phyloP scores from a whole-genome alignment of 2,113 vertebrate genomes.

The Callorhinus ursinus region DNA sequence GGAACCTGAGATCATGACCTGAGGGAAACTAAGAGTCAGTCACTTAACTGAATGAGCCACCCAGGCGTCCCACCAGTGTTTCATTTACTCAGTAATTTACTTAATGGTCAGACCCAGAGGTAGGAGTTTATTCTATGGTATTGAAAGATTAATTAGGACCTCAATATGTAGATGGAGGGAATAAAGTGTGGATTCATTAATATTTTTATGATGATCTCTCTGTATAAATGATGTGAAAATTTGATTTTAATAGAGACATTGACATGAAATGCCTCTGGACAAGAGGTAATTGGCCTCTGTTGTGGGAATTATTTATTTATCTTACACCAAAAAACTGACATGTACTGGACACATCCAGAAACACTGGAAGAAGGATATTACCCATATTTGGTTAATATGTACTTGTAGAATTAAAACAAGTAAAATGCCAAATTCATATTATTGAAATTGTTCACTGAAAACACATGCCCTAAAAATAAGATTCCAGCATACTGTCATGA shows the following conservation, averaged over 20 bases:
- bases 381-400: not conserved
- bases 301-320: not conserved
- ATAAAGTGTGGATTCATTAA: not conserved
- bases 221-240: not conserved
- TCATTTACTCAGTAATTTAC: not conserved
- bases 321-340: not conserved
- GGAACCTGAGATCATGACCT: not conserved
- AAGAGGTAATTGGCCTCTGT: not conserved
- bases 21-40: not conserved
- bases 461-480: not conserved
- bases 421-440: not conserved
- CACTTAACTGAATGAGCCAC: not conserved
- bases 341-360: not conserved
- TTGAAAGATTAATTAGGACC: not conserved
- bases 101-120: not conserved
- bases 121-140: not conserved
- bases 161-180: not conserved
- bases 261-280: not conserved
- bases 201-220: not conserved
- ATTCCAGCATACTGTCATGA: not conserved
- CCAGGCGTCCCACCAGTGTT: not conserved
- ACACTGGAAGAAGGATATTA: not conserved
- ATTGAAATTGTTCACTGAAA: not conserved
- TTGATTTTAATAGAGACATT: not conserved
- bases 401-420: conserved; percentile 7